A percentile compares a stretch with the other conserved stretches of the same genome.
Evolutionary conservation across 2,888 invertebrate genomes (phyloP).

Genomic region (Phaonia tiefii): DNA sequence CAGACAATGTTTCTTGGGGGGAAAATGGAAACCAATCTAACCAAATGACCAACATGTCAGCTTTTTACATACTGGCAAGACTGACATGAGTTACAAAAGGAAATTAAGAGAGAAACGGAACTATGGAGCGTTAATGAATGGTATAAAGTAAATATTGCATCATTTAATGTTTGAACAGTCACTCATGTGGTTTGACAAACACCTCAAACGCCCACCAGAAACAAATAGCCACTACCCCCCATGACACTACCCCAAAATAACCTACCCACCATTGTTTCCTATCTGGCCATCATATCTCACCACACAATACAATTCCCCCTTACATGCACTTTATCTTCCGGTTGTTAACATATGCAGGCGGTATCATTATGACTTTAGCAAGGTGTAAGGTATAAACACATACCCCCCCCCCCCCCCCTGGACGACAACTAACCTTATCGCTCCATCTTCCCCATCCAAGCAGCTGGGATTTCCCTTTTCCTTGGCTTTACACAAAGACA

Average conservation of each 20-base stretch:
- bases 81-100: background rate
- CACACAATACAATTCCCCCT: too few species aligned
- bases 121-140: slow-evolving; percentile 36
- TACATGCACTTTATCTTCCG: background rate
- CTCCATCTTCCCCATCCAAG: background rate
- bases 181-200: slow-evolving; percentile 1
- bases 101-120: background rate
- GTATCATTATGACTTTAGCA: background rate
- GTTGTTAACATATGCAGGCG: background rate
- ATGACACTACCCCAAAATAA: too few species aligned
- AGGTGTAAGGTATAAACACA: background rate
- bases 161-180: slow-evolving; percentile 44
- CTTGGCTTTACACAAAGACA: background rate
- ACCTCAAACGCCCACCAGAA: background rate
- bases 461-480: background rate
- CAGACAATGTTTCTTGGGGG: slow-evolving; percentile 1
- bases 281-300: too few species aligned
- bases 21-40: background rate
- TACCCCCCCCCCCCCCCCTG: background rate
- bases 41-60: background rate
- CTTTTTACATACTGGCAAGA: too few species aligned
- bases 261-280: too few species aligned
- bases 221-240: too few species aligned
- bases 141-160: slow-evolving; percentile 42
- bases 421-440: background rate